Evolutionary conservation across 1,140 invertebrate species (phyloP), one percentile per base, ranked within the genome.

Genomic region (Drosophila repletoides): DNA sequence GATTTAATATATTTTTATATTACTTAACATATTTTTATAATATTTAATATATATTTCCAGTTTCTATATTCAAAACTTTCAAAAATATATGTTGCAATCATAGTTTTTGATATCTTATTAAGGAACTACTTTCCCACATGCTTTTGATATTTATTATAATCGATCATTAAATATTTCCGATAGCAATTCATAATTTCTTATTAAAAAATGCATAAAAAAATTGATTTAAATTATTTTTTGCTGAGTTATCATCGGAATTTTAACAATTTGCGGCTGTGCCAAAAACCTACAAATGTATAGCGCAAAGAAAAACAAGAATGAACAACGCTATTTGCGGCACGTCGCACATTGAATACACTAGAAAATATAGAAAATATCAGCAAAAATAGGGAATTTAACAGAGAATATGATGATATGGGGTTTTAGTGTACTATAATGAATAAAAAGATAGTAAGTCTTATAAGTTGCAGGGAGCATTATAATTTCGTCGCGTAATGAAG

Each of bases 211-310:
- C n/a, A n/a, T n/a, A n/a, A n/a, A 19, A 4, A 45, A 33, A 45
- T 58, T 14, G n/a, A 15, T 56, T 33, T 14, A 19, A 41, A 28
- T 43, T 4, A 28, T 24, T 36, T 64, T 55, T 55, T 46, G 29
- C 48, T 60, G 36, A 40, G 14, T 51, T 40, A 51, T 59, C 41
- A 46, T 49, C 65, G 60, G 60, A 70, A 70, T 70, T 52, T 58
- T 9, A 58, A 46, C 45, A 51, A 70, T 70, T 65, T 70, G 60
- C 51, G 5, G 49, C 41, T 69, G 67, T 70, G 67, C 67, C 52
- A 64, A 70, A 70, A 65, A 70, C 67, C 67, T 34, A 46, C 55
- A 60, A 67, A 67, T 36, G 45, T 53, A 51, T 28, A 59, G 36
- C 56, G 56, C 34, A 61, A 46, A 49, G 24, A 45, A 21, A 43